phyloP scores from a whole-genome alignment of 2,113 vertebrate genomes.

The Cyprinus carpio region DNA sequence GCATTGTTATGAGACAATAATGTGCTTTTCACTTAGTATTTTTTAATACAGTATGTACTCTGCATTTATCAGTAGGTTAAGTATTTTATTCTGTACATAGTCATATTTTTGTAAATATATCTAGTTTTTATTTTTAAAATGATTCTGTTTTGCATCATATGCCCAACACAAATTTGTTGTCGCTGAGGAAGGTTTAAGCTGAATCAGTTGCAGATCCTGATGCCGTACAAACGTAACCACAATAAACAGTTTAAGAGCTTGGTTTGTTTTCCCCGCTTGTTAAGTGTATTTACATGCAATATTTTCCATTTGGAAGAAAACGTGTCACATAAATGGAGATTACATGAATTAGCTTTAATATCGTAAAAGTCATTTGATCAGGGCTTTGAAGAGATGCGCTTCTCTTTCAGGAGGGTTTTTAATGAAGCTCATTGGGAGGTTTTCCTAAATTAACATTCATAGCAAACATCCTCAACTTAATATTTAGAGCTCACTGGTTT shows the following conservation, averaged over 20 bases:
- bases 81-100: not conserved
- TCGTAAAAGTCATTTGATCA: conserved; percentile 32
- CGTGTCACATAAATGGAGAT: conserved; percentile 40
- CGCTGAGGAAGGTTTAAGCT: not conserved
- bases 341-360: conserved; percentile 36
- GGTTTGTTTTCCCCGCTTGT: conserved; percentile 48
- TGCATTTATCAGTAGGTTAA: not conserved
- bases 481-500: not conserved
- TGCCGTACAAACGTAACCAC: conserved; percentile 35
- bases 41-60: not conserved
- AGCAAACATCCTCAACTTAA: conserved; percentile 15
- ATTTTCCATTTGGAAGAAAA: conserved; percentile 49
- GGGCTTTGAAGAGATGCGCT: conserved; percentile 39
- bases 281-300: conserved; percentile 32
- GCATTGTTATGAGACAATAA: not conserved
- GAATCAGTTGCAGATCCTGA: conserved; percentile 13
- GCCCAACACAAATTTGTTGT: conserved; percentile 10
- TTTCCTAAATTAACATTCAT: conserved; percentile 29
- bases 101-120: not conserved
- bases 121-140: not conserved
- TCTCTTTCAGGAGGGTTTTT: conserved; percentile 25
- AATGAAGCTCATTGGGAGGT: conserved; percentile 18
- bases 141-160: not conserved
- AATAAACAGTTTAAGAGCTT: conserved; percentile 43
- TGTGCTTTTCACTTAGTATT: not conserved